phyloP scores from a whole-genome alignment of 2,888 invertebrate genomes.

The Sinhomidia bicolor region DNA sequence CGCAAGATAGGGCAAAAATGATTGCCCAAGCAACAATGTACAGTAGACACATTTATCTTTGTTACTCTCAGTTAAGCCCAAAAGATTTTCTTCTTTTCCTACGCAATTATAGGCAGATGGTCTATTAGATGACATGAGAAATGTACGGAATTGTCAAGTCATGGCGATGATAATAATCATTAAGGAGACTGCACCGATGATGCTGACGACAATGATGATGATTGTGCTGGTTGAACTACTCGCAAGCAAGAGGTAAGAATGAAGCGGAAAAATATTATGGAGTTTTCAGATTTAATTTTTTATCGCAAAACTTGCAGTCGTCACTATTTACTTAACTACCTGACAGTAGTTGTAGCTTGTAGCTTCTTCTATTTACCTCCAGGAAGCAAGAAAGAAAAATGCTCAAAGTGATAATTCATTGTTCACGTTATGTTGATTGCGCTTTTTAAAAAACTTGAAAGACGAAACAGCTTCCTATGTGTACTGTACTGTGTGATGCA shows the following conservation, averaged over 20 bases:
- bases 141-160: conserved; percentile 49
- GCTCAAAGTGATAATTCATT: conserved; percentile 7
- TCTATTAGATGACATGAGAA: conserved; percentile 22
- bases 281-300: neutral
- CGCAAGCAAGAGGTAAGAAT: neutral
- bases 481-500: neutral
- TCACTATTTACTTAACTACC: neutral
- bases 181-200: conserved; percentile 1
- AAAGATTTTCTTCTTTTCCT: no score
- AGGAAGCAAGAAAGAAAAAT: conserved; percentile 3
- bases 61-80: neutral
- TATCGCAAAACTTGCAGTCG: conserved; percentile 1
- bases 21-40: no score
- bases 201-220: no score
- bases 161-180: conserved; percentile 20
- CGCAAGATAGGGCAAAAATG: conserved; percentile 6
- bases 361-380: neutral
- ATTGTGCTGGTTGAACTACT: conserved; percentile 1
- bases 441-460: neutral
- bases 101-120: neutral
- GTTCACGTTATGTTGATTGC: neutral
- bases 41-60: no score
- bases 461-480: neutral
- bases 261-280: neutral
- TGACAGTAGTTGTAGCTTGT: neutral